phyloP scores from a whole-genome alignment of 2,797 vertebrate species.

The Pelodytes ibericus region DNA sequence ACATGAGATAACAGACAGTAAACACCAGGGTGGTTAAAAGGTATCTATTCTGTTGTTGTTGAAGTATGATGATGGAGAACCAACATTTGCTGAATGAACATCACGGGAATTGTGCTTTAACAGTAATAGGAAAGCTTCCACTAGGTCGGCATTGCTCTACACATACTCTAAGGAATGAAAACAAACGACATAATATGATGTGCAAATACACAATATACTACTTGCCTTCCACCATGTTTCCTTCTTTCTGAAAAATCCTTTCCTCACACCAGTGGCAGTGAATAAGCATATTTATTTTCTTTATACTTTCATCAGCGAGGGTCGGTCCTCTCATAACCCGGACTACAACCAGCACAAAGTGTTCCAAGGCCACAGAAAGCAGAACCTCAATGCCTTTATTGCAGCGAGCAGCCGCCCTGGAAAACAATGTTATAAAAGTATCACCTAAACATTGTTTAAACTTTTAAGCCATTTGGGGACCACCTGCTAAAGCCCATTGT shows the following conservation, averaged over 20 bases:
- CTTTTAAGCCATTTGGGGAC: too few species aligned
- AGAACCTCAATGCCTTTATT: conserved; percentile 96
- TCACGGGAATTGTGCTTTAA: too few species aligned
- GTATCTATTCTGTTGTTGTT: too few species aligned
- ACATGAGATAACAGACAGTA: neutral
- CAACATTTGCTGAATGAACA: too few species aligned
- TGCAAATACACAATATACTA: neutral
- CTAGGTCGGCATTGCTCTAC: too few species aligned
- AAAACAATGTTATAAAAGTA: conserved; percentile 1
- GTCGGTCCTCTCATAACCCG: conserved; percentile 87
- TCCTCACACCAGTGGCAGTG: conserved; percentile 99
- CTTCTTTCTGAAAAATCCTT: conserved; percentile 87
- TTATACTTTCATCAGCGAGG: conserved; percentile 85
- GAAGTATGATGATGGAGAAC: too few species aligned
- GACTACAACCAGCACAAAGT: conserved; percentile 94
- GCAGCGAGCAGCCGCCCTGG: conserved; percentile 92
- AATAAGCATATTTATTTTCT: conserved; percentile 86
- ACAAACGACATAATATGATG: too few species aligned
- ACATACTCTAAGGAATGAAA: too few species aligned
- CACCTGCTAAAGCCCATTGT: too few species aligned
- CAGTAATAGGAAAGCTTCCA: too few species aligned
- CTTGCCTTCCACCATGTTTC: conserved; percentile 93
- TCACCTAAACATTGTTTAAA: too few species aligned
- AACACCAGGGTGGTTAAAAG: too few species aligned
- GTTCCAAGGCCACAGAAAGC: conserved; percentile 90